phyloP scores from a whole-genome alignment of 2,888 invertebrate species.

The Pterostichus niger region DNA sequence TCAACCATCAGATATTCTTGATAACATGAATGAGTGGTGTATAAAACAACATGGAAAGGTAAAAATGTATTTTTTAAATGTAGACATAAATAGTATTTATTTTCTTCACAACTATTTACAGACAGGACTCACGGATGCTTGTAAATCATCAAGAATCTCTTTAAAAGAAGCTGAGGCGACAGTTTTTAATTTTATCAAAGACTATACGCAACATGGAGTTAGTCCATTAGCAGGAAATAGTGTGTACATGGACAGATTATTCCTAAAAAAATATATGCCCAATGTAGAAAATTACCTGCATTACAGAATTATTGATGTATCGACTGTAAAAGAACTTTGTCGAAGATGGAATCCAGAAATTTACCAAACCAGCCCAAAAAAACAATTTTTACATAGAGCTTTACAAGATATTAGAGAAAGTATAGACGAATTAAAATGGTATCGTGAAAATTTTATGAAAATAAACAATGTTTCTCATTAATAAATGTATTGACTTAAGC shows the following conservation, averaged over 20 bases:
- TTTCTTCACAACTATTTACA: slow-evolving; percentile 75
- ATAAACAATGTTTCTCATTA: slow-evolving; percentile 21
- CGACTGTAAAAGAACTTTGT: slow-evolving; percentile 91
- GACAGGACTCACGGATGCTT: slow-evolving; percentile 90
- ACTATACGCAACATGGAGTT: slow-evolving; percentile 79
- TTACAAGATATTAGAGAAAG: slow-evolving; percentile 93
- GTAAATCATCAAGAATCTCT: slow-evolving; percentile 83
- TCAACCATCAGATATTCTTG: slow-evolving; percentile 85
- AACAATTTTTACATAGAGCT: slow-evolving; percentile 85
- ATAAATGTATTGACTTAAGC: not conserved
- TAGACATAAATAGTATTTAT: not conserved
- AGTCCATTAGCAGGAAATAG: slow-evolving; percentile 94
- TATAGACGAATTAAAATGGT: slow-evolving; percentile 90
- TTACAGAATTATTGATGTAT: slow-evolving; percentile 96
- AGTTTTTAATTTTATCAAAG: slow-evolving; percentile 85
- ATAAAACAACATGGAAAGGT: slow-evolving; percentile 88
- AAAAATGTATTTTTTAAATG: slow-evolving; percentile 69
- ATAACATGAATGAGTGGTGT: slow-evolving; percentile 93
- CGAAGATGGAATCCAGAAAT: slow-evolving; percentile 87
- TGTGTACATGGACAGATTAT: slow-evolving; percentile 91
- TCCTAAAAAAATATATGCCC: slow-evolving; percentile 92
- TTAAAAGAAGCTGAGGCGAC: slow-evolving; percentile 84
- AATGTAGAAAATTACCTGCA: slow-evolving; percentile 88
- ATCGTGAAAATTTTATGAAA: slow-evolving; percentile 84
- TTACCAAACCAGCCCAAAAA: slow-evolving; percentile 80